Base-by-base conservation (phyloP, 2,888 invertebrate species). In the Glyphotaelius pellucidus region DNA sequence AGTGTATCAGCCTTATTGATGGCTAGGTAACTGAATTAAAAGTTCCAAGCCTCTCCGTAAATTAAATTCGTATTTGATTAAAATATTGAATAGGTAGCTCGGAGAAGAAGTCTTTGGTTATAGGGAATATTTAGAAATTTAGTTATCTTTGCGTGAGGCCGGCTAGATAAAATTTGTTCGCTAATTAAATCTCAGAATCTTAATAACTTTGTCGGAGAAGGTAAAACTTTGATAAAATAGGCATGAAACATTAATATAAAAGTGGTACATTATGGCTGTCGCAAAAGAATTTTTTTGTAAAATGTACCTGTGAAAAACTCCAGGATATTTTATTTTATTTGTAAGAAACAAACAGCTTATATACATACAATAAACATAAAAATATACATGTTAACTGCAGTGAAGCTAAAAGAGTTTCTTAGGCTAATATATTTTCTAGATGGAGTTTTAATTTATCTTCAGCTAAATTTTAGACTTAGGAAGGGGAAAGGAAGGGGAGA, bases 31-130 rank as follows among this genome's bases (percentile, higher is more conserved):
- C 35, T 42, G 19, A 47, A 80, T 90, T 86, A 35, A 85, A 86
- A 86, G 35, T 89, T 80, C 4, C 79, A 42, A n/a, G n/a, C 38
- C 25, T 89, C 80, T 35, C 35, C 38, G 80, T n/a, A 89, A 79
- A 89, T 89, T 80, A 89, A 89, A 89, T 79, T 80, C 38, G 35
- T 35, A 89, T 89, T 89, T 89, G 38, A 89, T 89, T 80, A 89
- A 89, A 89, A 89, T 31, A 80, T 80, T 52, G 19, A 19, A 52
- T 5, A n/a, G 25, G 67, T n/a, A 9, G 25, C 67, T 25, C 25
- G 9, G n/a, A 25, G n/a, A 67, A n/a, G 67, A 67, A 67, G 25
- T 67, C 67, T 67, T 67, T 7, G 7, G 19, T n/a, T 67, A 25
- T n/a, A 5, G 67, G n/a, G 25, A n/a, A 42, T 32, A 67, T 79